Evolutionary conservation across 2,888 invertebrate species (phyloP).

Genomic region (Hoplodrina ambigua): DNA sequence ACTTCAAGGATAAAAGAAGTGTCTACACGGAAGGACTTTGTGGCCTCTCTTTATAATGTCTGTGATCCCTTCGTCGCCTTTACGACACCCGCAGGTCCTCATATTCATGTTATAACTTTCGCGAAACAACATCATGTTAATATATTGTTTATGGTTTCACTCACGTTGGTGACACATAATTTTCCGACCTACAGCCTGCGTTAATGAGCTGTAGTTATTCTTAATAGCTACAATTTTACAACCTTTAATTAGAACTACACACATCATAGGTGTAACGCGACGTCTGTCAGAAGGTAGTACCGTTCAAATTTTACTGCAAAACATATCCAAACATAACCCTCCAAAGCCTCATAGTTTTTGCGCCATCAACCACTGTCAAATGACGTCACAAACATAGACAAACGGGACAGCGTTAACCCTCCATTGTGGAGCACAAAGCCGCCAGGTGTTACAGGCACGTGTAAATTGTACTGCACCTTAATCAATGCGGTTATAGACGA

Average conservation of each 20-base stretch:
- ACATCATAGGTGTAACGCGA: no score
- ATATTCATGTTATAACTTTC: conserved; percentile 1
- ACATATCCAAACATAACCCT: conserved; percentile 8
- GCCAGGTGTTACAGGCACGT: conserved; percentile 51
- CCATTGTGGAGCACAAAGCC: conserved; percentile 68
- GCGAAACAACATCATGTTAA: neutral
- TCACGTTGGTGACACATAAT: neutral
- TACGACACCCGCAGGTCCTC: neutral
- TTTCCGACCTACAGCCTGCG: neutral
- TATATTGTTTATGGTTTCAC: conserved; percentile 15
- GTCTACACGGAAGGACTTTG: neutral
- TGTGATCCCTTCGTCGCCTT: neutral
- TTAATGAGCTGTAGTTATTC: neutral
- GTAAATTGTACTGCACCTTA: conserved; percentile 56
- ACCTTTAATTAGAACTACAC: neutral
- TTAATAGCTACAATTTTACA: neutral
- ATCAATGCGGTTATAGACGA: conserved; percentile 35
- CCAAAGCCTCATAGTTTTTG: conserved; percentile 21
- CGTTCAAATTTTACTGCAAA: conserved; percentile 1
- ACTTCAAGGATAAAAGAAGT: no score
- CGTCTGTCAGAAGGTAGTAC: neutral
- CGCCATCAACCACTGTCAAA: conserved; percentile 5
- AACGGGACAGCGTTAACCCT: conserved; percentile 62
- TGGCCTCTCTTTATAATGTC: neutral
- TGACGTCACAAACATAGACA: conserved; percentile 56